Conservation (phyloP, 53 echinoderm and acorn worm species). For the Mesocentrotus franciscanus region DNA sequence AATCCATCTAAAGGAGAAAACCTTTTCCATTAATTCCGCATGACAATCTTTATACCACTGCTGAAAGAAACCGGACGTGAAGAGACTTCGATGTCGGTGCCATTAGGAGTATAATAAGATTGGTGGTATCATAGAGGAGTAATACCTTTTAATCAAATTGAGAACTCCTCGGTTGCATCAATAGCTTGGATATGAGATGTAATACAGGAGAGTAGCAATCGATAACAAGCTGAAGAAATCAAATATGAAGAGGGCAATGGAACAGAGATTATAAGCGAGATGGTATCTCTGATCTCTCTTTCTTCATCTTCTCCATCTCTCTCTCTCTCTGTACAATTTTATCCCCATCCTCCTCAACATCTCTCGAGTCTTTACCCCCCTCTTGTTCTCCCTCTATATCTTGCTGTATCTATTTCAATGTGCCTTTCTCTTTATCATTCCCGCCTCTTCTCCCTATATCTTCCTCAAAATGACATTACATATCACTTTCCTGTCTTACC, state of each 20-base stretch:
- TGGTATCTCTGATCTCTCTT: no score
- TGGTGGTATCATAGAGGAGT: background rate
- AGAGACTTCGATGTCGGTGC: background rate
- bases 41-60: background rate
- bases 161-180: background rate
- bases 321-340: background rate
- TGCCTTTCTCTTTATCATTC: background rate
- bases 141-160: slow-evolving; percentile 20
- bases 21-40: background rate
- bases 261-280: no score
- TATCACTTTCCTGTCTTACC: background rate
- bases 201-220: background rate
- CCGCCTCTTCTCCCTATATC: background rate
- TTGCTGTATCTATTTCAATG: background rate
- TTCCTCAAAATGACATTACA: background rate
- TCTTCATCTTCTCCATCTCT: background rate
- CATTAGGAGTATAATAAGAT: background rate
- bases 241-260: background rate
- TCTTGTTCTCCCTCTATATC: background rate
- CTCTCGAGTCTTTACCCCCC: background rate
- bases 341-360: background rate
- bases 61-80: background rate
- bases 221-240: background rate
- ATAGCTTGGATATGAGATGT: background rate
- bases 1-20: no score